A percentile compares a stretch with the other conserved stretches of the same genome.
These are phyloP conservation scores for Spermophilus dauricus DNA, from an alignment of 2,113 vertebrate genomes.

Conservation along the genomic window DNA sequence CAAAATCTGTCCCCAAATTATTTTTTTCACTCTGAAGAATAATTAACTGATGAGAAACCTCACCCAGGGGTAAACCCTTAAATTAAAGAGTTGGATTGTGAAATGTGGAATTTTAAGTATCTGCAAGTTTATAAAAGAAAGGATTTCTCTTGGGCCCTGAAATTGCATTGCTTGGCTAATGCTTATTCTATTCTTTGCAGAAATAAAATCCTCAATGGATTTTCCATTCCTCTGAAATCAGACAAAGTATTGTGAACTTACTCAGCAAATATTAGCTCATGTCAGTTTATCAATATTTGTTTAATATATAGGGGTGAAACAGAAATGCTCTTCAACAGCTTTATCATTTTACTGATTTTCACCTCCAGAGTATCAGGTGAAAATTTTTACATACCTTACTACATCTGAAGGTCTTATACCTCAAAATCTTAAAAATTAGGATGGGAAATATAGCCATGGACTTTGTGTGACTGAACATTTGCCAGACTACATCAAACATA, in stretches of 20 bases:
- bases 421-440: slow-evolving; percentile 13
- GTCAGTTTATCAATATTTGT: slow-evolving; percentile 7
- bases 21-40: slow-evolving; percentile 49
- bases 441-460: background rate
- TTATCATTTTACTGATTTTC: background rate
- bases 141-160: background rate
- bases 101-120: background rate
- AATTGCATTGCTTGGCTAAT: background rate
- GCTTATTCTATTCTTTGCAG: background rate
- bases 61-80: background rate
- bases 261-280: slow-evolving; percentile 38
- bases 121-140: background rate
- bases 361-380: background rate
- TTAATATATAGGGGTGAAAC: background rate
- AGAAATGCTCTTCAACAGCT: slow-evolving; percentile 33
- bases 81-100: background rate
- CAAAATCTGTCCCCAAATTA: background rate
- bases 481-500: background rate
- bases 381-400: background rate
- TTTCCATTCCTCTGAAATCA: slow-evolving; percentile 31
- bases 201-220: background rate
- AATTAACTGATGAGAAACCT: background rate
- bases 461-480: background rate
- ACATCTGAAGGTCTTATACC: background rate
- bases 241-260: background rate